These are phyloP conservation scores for Bubo bubo DNA, from an alignment of 2,113 vertebrate species.

Conservation along the genomic window DNA sequence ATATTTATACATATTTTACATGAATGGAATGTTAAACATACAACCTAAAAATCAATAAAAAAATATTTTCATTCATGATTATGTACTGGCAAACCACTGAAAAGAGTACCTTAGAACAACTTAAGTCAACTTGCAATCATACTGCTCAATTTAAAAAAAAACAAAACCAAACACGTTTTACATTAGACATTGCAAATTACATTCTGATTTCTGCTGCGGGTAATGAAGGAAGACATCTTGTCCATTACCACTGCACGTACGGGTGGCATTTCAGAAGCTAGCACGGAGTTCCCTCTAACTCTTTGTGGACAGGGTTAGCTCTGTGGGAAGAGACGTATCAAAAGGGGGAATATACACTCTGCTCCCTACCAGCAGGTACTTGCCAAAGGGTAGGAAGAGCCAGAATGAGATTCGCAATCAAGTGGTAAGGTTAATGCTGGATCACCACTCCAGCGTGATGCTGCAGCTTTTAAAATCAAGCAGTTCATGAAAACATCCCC, in stretches of 20 bases:
- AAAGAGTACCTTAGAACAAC: constrained; percentile 54
- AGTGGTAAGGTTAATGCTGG: neutral
- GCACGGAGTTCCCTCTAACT: neutral
- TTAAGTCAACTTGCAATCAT: constrained; percentile 34
- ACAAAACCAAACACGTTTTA: constrained; percentile 42
- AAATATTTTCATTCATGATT: constrained; percentile 63
- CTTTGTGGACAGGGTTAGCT: neutral
- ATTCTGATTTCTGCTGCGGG: constrained; percentile 19
- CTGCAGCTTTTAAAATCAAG: neutral
- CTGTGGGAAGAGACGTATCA: neutral
- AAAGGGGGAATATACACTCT: neutral
- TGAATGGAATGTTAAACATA: constrained; percentile 76
- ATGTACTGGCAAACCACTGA: constrained; percentile 34
- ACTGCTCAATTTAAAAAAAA: constrained; percentile 47
- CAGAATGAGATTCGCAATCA: neutral
- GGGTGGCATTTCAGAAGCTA: neutral
- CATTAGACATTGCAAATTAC: constrained; percentile 48
- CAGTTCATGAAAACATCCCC: neutral
- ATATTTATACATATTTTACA: constrained; percentile 71
- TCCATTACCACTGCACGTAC: neutral
- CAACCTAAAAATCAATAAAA: constrained; percentile 69
- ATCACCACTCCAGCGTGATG: neutral
- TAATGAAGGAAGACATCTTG: constrained; percentile 43
- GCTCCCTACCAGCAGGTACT: neutral
- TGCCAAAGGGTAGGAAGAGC: neutral